Percentiles rank a stretch among this genome's conserved stretches.
Evolutionary conservation across 2,797 vertebrate species (phyloP).

Genomic region (Xiphophorus birchmanni): DNA sequence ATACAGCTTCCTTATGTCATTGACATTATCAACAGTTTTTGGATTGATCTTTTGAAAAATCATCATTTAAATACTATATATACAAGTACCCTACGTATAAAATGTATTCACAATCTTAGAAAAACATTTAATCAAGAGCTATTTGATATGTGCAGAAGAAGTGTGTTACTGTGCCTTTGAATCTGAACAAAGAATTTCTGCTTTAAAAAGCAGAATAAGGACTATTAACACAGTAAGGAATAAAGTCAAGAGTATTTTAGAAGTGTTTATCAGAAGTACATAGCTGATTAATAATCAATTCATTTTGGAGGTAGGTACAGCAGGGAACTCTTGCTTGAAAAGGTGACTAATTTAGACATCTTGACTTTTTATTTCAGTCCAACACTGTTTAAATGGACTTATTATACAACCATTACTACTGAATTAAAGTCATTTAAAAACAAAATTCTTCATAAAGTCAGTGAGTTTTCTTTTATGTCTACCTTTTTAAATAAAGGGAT

Average conservation of each 20-base stretch:
- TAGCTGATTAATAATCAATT: not conserved
- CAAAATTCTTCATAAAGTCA: not conserved
- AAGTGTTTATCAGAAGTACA: not conserved
- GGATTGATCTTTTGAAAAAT: not conserved
- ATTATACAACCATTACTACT: not conserved
- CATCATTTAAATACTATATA: not conserved
- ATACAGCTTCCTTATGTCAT: not conserved
- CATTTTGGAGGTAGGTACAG: slow-evolving; percentile 1
- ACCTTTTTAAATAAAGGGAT: not conserved
- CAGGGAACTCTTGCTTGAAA: slow-evolving; percentile 6
- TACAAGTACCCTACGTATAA: not conserved
- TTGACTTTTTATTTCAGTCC: not conserved
- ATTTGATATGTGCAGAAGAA: not conserved
- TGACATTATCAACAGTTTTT: not conserved
- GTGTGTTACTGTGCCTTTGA: not conserved
- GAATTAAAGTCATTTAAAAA: not conserved
- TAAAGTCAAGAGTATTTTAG: not conserved
- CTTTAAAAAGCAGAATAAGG: slow-evolving; percentile 4
- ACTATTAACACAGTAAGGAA: not conserved
- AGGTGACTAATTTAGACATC: not conserved
- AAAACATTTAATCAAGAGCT: not conserved
- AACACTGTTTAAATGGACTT: not conserved
- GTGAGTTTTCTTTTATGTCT: not conserved
- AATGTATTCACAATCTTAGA: not conserved
- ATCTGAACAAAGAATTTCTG: not conserved